phyloP scores from a whole-genome alignment of 1,140 invertebrate genomes.

The Panulirus ornatus region DNA sequence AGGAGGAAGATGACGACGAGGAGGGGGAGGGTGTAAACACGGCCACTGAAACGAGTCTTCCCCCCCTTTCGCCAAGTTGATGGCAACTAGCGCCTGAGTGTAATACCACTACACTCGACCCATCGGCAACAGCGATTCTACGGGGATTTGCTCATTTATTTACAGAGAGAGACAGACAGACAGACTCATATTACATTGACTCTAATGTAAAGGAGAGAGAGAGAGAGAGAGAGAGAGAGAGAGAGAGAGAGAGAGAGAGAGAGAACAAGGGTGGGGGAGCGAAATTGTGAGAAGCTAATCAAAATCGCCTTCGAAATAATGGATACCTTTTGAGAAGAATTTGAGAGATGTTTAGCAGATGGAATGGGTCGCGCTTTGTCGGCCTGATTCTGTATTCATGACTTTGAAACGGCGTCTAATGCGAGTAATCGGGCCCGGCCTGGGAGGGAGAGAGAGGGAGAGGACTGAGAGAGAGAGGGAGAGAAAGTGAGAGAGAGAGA shows the following conservation, averaged over 20 bases:
- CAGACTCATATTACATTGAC: too few species aligned
- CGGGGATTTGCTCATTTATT: conserved; percentile 37
- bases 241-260: conserved; percentile 53
- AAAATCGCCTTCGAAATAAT: conserved; percentile 70
- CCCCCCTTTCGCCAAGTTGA: background rate
- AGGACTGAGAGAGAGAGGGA: background rate
- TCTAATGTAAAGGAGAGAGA: conserved; percentile 22
- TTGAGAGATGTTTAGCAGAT: conserved; percentile 71
- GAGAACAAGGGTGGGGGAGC: background rate
- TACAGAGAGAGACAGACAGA: conserved; percentile 37
- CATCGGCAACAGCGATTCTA: conserved; percentile 31
- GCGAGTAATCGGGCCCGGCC: conserved; percentile 49
- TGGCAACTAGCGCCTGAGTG: conserved; percentile 24
- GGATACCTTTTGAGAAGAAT: conserved; percentile 65
- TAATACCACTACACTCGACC: background rate
- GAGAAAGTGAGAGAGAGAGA: conserved; percentile 6
- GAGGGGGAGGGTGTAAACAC: conserved; percentile 27
- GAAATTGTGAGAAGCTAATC: conserved; percentile 59
- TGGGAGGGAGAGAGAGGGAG: background rate
- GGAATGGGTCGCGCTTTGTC: conserved; percentile 58
- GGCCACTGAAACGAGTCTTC: conserved; percentile 36
- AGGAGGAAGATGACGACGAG: background rate
- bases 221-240: conserved; percentile 44
- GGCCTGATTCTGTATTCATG: conserved; percentile 73
- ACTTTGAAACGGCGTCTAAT: conserved; percentile 70